Conservation (phyloP, 2,797 vertebrate genomes). For the Melopsittacus undulatus region DNA sequence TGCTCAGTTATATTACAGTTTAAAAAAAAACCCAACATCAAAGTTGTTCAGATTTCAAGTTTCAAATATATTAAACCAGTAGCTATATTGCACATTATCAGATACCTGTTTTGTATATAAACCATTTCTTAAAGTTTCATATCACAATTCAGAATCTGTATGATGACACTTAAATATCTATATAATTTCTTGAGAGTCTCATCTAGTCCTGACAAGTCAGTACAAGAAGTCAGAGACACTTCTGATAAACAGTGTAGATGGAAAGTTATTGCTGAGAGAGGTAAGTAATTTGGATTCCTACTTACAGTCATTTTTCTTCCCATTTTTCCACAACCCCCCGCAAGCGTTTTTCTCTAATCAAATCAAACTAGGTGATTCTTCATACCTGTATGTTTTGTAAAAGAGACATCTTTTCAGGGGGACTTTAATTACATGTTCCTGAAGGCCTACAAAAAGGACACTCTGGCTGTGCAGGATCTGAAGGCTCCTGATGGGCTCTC, state of each 20-base stretch:
- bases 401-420: slow-evolving; percentile 93
- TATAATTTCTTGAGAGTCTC: neutral
- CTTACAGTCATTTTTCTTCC: neutral
- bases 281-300: neutral
- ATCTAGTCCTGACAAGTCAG: neutral
- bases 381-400: slow-evolving; percentile 90
- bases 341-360: neutral
- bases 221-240: neutral
- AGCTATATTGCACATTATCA: neutral
- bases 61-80: neutral
- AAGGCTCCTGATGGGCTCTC: slow-evolving; percentile 89
- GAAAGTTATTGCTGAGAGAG: neutral
- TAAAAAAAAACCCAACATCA: fast-evolving
- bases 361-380: neutral
- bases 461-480: slow-evolving; percentile 94
- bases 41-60: neutral
- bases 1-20: neutral
- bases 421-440: slow-evolving; percentile 92
- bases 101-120: neutral
- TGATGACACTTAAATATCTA: neutral
- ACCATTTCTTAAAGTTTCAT: neutral
- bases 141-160: neutral
- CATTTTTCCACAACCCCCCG: neutral
- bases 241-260: neutral
- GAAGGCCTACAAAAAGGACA: slow-evolving; percentile 92